Conservation (phyloP, 1,140 invertebrate genomes). For the Drosophila athabasca region DNA sequence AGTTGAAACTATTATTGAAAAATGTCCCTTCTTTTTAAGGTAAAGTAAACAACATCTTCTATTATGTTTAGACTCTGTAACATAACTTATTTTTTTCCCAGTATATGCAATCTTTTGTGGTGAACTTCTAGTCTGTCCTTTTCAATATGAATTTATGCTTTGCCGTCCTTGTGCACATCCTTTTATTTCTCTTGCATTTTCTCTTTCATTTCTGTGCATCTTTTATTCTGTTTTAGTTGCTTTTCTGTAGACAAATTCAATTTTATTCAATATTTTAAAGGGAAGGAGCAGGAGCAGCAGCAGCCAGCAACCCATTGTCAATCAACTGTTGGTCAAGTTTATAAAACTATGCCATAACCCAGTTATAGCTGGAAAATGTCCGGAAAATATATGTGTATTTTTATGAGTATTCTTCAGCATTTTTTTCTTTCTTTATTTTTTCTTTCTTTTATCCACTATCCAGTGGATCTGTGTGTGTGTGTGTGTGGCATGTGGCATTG, state of each 20-base stretch:
- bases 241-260: background rate
- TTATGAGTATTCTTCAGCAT: background rate
- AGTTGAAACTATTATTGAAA: no score
- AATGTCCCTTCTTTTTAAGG: no score
- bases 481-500: constrained; percentile 6
- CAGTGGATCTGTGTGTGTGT: constrained; percentile 8
- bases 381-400: constrained; percentile 22
- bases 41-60: no score
- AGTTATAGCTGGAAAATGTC: constrained; percentile 29
- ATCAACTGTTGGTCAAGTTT: constrained; percentile 49
- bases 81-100: no score
- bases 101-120: no score
- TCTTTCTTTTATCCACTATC: background rate
- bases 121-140: no score
- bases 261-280: constrained; percentile 22
- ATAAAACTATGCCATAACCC: constrained; percentile 46
- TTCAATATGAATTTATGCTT: no score
- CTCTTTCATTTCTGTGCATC: background rate
- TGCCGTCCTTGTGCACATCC: no score
- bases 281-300: background rate
- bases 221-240: background rate
- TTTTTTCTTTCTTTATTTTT: constrained; percentile 2
- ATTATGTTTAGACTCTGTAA: no score
- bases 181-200: background rate
- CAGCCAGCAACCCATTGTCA: constrained; percentile 29